Evolutionary conservation across 2,888 invertebrate genomes (phyloP).

Genomic region (Sthenelais limicola): DNA sequence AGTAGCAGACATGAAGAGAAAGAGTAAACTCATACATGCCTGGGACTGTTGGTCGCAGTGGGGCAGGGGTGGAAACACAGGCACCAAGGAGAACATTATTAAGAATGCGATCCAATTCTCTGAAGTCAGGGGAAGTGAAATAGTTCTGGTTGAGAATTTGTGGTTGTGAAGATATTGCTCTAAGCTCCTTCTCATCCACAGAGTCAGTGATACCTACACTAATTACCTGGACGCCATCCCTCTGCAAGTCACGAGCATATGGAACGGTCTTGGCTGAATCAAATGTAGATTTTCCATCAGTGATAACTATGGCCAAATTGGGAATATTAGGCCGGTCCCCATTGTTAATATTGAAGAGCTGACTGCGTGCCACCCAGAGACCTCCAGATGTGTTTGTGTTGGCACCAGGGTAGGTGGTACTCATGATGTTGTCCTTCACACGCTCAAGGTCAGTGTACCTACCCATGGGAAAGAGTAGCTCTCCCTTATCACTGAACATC

Average conservation of each 20-base stretch:
- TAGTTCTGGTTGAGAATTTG: slow-evolving; percentile 1
- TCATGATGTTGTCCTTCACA: neutral
- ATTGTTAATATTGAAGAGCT: slow-evolving; percentile 24
- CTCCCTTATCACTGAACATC: slow-evolving; percentile 15
- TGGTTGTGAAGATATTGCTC: slow-evolving; percentile 35
- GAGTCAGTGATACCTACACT: slow-evolving; percentile 30
- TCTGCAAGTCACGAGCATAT: slow-evolving; percentile 7
- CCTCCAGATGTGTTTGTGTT: slow-evolving; percentile 33
- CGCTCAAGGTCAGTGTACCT: neutral
- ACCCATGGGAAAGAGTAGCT: slow-evolving; percentile 12
- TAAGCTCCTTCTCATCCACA: slow-evolving; percentile 33
- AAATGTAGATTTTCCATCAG: slow-evolving; percentile 38
- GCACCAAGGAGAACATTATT: neutral
- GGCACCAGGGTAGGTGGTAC: neutral
- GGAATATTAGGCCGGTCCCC: slow-evolving; percentile 31
- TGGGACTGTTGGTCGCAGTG: neutral
- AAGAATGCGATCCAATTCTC: slow-evolving; percentile 6
- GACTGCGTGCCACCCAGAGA: slow-evolving; percentile 24
- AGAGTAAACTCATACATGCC: slow-evolving; percentile 1
- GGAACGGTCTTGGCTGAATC: slow-evolving; percentile 25
- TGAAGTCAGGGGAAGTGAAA: slow-evolving; percentile 19
- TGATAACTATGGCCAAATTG: slow-evolving; percentile 36
- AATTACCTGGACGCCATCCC: slow-evolving; percentile 27
- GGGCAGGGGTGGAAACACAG: neutral
- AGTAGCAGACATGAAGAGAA: no score